These are phyloP conservation scores for Melangyna quadrimaculata DNA, from an alignment of 2,888 invertebrate genomes.

Conservation along the genomic window DNA sequence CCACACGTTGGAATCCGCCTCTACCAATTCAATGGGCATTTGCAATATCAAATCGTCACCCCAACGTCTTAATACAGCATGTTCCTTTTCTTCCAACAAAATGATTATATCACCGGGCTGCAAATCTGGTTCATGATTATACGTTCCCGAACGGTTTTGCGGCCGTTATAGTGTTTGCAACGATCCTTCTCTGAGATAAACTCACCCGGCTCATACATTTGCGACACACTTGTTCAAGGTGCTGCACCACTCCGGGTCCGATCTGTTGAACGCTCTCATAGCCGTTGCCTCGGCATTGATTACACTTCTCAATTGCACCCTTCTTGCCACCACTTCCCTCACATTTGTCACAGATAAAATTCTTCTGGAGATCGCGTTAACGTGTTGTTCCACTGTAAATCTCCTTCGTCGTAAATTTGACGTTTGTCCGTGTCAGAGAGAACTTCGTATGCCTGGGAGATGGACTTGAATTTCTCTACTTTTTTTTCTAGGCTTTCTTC, in stretches of 20 bases:
- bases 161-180: conserved; percentile 96
- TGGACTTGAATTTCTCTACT: conserved; percentile 97
- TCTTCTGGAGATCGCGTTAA: conserved; percentile 96
- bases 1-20: conserved; percentile 95
- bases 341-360: conserved; percentile 97
- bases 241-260: conserved; percentile 88
- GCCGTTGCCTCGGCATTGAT: conserved; percentile 93
- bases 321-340: conserved; percentile 96
- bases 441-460: conserved; percentile 98
- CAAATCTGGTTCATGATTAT: conserved; percentile 96
- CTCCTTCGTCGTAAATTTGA: conserved; percentile 92
- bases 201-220: conserved; percentile 94
- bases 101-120: conserved; percentile 98
- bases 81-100: conserved; percentile 96
- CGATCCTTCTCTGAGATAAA: conserved; percentile 93
- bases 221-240: conserved; percentile 92
- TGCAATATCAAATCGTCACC: conserved; percentile 89
- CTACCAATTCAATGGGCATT: conserved; percentile 93
- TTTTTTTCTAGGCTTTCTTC: conserved; percentile 98
- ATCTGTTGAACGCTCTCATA: conserved; percentile 85
- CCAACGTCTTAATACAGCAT: conserved; percentile 87
- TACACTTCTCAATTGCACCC: conserved; percentile 93
- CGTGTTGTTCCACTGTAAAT: conserved; percentile 96
- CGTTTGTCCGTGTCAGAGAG: conserved; percentile 96
- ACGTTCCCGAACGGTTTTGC: conserved; percentile 93